Percentiles rank a stretch among this genome's conserved stretches.
phyloP scores from a whole-genome alignment of 2,113 vertebrate genomes.

The Physeter macrocephalus region DNA sequence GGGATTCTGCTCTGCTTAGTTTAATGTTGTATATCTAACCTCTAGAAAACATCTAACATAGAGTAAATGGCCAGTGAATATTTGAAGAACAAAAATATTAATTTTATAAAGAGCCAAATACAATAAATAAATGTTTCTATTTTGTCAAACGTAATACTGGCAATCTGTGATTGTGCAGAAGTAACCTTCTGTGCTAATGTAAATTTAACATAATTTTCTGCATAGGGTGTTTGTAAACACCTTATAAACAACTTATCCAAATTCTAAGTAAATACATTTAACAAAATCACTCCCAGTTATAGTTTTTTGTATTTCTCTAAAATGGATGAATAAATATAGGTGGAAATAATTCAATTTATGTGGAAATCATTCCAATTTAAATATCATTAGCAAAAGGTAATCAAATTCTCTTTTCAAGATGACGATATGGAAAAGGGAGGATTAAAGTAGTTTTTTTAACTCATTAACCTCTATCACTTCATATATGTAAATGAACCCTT shows the following conservation, averaged over 20 bases:
- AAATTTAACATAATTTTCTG: neutral
- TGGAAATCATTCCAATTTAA: neutral
- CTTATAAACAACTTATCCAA: neutral
- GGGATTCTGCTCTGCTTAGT: neutral
- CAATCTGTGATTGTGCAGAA: neutral
- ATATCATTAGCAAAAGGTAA: neutral
- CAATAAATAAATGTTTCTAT: neutral
- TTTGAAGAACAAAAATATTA: neutral
- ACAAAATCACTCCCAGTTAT: neutral
- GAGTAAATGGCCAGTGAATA: neutral
- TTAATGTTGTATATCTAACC: neutral
- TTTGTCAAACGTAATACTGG: neutral
- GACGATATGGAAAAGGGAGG: neutral
- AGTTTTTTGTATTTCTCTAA: neutral
- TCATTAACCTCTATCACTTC: neutral
- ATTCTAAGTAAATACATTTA: neutral
- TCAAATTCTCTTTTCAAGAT: neutral
- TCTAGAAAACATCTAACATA: neutral
- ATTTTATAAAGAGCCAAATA: neutral
- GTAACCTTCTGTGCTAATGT: neutral
- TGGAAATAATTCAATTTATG: neutral
- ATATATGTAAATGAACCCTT: neutral
- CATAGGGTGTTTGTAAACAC: neutral
- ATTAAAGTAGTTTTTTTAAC: neutral
- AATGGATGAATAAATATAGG: neutral